These are phyloP conservation scores for Synanceia verrucosa DNA, from an alignment of 2,797 vertebrate species.

Conservation along the genomic window DNA sequence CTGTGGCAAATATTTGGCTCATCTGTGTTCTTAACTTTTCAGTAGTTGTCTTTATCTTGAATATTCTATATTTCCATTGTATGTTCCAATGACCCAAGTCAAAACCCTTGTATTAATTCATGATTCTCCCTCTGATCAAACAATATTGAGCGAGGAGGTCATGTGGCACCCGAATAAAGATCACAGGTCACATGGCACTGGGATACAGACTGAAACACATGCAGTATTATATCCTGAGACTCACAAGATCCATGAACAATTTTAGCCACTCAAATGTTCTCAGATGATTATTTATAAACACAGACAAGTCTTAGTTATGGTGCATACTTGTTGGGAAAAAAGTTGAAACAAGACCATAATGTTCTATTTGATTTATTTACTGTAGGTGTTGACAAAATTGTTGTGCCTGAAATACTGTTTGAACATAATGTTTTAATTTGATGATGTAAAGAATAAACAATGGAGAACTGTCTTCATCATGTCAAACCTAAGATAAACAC, in stretches of 20 bases:
- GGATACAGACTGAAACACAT: neutral
- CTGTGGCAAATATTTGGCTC: too few species aligned
- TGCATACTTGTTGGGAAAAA: neutral
- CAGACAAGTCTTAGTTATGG: neutral
- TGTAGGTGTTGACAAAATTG: neutral
- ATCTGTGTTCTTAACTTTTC: too few species aligned
- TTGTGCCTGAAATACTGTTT: neutral
- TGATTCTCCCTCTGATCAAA: neutral
- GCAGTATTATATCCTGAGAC: neutral
- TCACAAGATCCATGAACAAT: neutral
- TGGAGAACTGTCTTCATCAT: neutral
- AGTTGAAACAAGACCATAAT: neutral
- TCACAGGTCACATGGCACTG: neutral
- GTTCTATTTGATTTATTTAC: neutral
- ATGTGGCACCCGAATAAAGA: neutral
- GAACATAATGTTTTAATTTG: neutral
- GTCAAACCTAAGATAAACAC: neutral
- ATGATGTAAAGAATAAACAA: neutral
- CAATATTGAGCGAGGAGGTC: neutral
- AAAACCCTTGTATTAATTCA: too few species aligned
- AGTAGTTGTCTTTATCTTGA: too few species aligned
- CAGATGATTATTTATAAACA: neutral
- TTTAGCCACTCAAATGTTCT: neutral
- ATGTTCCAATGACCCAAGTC: too few species aligned
- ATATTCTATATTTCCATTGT: too few species aligned